Percentiles rank a stretch among this genome's conserved stretches.
Evolutionary conservation across 2,113 vertebrate genomes (phyloP).

Genomic region (Rhinolophus ferrumequinum): DNA sequence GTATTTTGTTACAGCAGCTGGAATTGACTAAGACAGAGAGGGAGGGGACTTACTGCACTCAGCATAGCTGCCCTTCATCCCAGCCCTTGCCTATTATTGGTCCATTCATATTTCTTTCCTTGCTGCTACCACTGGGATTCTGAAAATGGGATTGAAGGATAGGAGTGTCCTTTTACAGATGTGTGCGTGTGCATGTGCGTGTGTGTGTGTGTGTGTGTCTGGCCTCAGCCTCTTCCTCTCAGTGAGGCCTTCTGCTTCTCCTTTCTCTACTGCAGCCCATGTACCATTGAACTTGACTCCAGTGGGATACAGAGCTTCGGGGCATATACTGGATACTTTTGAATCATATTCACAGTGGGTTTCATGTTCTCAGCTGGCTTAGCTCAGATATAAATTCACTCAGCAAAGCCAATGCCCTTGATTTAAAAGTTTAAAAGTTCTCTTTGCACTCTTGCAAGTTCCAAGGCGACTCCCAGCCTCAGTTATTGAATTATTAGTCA

Average conservation of each 20-base stretch:
- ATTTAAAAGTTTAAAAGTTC: not conserved
- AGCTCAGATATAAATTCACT: not conserved
- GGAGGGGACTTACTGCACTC: not conserved
- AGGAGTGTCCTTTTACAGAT: not conserved
- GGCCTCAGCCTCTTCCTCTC: not conserved
- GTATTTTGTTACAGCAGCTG: not conserved
- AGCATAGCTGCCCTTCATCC: not conserved
- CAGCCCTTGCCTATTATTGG: not conserved
- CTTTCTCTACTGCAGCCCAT: not conserved
- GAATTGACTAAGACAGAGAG: not conserved
- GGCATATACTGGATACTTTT: not conserved
- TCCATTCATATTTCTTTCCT: not conserved
- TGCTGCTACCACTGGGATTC: not conserved
- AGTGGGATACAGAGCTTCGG: not conserved
- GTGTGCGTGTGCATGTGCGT: not conserved
- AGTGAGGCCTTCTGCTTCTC: not conserved
- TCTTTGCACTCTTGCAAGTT: not conserved
- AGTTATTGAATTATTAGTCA: not conserved
- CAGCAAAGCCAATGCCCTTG: not conserved
- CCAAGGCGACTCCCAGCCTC: not conserved
- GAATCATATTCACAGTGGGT: not conserved
- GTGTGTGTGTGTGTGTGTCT: fast-evolving
- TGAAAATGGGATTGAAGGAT: not conserved
- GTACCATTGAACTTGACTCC: not conserved
- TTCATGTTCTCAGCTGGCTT: not conserved